phyloP scores from a whole-genome alignment of 2,113 vertebrate species.

The Odontophorus gujanensis region DNA sequence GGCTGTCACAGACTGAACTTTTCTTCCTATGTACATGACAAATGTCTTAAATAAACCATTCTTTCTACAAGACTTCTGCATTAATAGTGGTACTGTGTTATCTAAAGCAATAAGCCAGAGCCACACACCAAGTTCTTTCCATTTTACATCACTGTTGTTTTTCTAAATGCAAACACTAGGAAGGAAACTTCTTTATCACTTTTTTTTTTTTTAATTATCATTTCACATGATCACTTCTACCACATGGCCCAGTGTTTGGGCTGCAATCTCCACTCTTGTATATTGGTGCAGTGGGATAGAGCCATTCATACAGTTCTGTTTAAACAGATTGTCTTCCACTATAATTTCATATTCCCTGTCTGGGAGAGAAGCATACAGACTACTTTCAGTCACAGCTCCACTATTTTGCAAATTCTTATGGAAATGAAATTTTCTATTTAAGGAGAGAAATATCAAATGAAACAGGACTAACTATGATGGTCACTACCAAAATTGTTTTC shows the following conservation, averaged over 20 bases:
- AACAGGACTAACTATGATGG: background rate
- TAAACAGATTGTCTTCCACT: background rate
- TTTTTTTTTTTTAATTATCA: no score
- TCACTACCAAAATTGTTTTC: background rate
- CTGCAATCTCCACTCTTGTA: background rate
- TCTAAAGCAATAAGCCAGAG: background rate
- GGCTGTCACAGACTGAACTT: background rate
- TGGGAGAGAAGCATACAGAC: background rate
- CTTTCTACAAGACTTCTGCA: background rate
- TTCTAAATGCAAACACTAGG: background rate
- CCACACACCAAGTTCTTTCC: no score
- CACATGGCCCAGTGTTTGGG: background rate
- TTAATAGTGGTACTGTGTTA: background rate
- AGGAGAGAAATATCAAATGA: background rate
- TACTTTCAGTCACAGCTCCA: background rate
- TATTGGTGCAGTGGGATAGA: background rate
- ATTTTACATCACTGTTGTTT: background rate
- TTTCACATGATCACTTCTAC: background rate
- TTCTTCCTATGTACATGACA: background rate
- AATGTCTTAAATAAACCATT: background rate
- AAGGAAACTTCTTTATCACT: background rate
- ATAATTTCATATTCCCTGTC: background rate
- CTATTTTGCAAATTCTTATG: background rate
- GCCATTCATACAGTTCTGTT: background rate
- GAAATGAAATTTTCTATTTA: background rate